Percentiles rank a stretch among this genome's conserved stretches.
Conservation (phyloP, 2,797 vertebrate species). For the Acropternis orthonyx region DNA sequence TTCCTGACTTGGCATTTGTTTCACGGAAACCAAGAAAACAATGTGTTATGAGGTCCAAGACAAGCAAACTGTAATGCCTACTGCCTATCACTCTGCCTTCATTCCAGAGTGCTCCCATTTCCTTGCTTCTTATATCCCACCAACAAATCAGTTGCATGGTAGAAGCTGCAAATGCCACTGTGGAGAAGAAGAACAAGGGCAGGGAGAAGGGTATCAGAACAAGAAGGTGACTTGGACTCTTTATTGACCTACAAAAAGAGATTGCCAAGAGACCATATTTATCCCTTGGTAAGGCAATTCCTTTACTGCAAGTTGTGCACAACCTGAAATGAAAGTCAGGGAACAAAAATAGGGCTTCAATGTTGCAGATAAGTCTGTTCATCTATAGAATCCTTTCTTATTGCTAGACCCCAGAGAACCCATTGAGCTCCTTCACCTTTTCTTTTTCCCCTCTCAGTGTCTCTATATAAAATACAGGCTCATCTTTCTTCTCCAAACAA, state of each 20-base stretch:
- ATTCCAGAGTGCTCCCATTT: not conserved
- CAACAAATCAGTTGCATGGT: not conserved
- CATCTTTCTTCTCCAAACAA: not conserved
- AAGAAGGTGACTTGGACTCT: accelerated
- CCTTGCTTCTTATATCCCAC: not conserved
- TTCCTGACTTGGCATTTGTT: not conserved
- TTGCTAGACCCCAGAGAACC: not conserved
- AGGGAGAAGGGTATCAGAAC: not conserved
- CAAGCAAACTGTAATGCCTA: not conserved
- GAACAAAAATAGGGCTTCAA: not conserved
- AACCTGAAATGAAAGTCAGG: not conserved
- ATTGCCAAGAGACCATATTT: not conserved
- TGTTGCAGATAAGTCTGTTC: not conserved
- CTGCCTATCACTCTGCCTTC: not conserved
- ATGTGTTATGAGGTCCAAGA: not conserved
- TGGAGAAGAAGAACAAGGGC: not conserved
- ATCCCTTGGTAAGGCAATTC: not conserved
- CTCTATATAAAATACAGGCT: not conserved
- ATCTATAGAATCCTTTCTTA: not conserved
- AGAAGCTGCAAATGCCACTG: not conserved
- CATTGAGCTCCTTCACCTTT: not conserved
- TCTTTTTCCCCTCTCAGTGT: accelerated
- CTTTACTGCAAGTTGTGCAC: not conserved
- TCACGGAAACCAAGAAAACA: not conserved
- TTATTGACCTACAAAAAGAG: not conserved